Base-by-base conservation (phyloP, 2,113 vertebrate species). In the Eolophus roseicapilla region DNA sequence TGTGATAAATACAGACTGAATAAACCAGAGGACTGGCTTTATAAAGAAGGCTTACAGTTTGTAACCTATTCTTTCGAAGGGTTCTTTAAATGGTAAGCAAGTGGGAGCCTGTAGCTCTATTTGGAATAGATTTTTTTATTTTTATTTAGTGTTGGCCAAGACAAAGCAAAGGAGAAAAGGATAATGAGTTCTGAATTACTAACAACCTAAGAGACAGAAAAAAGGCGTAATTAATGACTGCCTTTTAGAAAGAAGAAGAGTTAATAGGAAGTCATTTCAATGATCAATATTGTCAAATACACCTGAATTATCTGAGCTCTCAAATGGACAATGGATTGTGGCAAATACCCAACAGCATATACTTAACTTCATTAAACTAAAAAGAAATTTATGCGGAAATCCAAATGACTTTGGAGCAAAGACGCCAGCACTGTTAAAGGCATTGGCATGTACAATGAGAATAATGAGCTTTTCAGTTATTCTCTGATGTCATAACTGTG, bases 161-260 rank as follows among this genome's bases (percentile, higher is more conserved):
- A 82, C 46, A 41, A 81, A 57, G 74, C 80, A 94, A 86, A 69
- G 11, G 4, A 75, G 43, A 43, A 88, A 87, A 90, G 13, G 41
- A 88, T 87, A 84, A 86, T 82, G 52, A 95, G 60, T 81, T 76
- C 62, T 89, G 57, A 87, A 95, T 93, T 93, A 95, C 78, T 92
- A 95, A 86, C 60, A 44, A 62, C 27, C 39, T 64, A 49, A 73
- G 25, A 92, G 25, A 43, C 5, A 93, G 41, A 31, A 57, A 91
- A 91, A 73, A 47, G 11, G 28, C 33, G 31, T 91, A 93, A 95
- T 78, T 93, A 88, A 89, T 71, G 60, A 4, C 41, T 89, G 47
- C 39, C 39, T 95, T 92, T 81, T 55, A 79, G 62, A 87, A 70
- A 87, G 64, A 70, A 18, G 44, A 92, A 1, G 8, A 79, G 53